Evolutionary conservation across 2,888 invertebrate species (phyloP).

Genomic region (Melinopterus prodromus): DNA sequence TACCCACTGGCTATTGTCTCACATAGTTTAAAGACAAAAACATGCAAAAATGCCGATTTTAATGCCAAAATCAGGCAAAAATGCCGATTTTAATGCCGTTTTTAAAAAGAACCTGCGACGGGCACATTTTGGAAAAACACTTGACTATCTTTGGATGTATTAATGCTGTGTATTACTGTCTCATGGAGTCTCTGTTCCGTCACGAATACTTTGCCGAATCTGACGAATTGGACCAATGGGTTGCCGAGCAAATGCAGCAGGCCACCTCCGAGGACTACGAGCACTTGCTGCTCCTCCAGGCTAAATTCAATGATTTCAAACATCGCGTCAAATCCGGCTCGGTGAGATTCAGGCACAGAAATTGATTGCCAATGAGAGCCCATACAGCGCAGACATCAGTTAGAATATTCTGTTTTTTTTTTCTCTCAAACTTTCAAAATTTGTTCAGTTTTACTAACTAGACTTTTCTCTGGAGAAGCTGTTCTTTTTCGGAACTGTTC

Average conservation of each 20-base stretch:
- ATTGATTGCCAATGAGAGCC: slow-evolving; percentile 83
- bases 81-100: too few species aligned
- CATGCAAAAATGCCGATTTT: too few species aligned
- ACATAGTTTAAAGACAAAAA: too few species aligned
- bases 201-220: slow-evolving; percentile 93
- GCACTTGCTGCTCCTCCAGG: slow-evolving; percentile 82
- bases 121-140: too few species aligned
- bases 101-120: too few species aligned
- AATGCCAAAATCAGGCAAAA: too few species aligned
- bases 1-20: too few species aligned
- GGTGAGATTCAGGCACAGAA: slow-evolving; percentile 90
- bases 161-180: too few species aligned
- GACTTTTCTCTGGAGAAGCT: too few species aligned
- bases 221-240: slow-evolving; percentile 91
- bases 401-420: slow-evolving; percentile 70
- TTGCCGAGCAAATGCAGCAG: slow-evolving; percentile 87
- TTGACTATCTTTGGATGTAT: slow-evolving; percentile 76
- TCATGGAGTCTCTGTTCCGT: slow-evolving; percentile 89
- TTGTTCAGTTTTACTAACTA: too few species aligned
- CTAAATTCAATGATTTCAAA: slow-evolving; percentile 93
- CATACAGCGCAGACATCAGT: slow-evolving; percentile 83
- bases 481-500: too few species aligned
- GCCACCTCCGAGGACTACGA: slow-evolving; percentile 94
- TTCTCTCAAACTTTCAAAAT: too few species aligned
- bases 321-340: slow-evolving; percentile 89